Evolutionary conservation across 2,888 invertebrate species (phyloP), one percentile per base, ranked within the genome.

Genomic region (Troilus luridus): DNA sequence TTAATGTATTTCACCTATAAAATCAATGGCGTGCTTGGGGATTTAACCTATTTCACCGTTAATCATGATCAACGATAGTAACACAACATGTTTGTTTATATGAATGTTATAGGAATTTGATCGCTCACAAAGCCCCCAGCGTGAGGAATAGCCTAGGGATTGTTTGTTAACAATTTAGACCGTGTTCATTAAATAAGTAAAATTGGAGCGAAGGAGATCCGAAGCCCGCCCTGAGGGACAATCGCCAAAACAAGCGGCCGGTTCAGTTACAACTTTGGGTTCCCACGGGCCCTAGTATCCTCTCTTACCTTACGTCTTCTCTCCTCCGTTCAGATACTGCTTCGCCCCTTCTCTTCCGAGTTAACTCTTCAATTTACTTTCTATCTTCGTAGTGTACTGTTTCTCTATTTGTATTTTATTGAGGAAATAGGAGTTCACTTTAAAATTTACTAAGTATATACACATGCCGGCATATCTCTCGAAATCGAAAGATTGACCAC

Each of bases 131-230:
- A 41, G 9, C 27, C 6, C 24, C 14, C 19, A 14, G 72, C 14
- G 0, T 27, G 72, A 77, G 0, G 72, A 77, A 77, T 77, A 77
- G 72, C 72, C 41, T 41, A 19, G 27, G 41, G 72, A 77, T 77
- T 77, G 72, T 72, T 72, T 72, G 72, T 77, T 77, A 77, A 77
- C 72, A 77, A 27, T 77, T 77, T 77, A 41, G 72, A 1, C 72
- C 41, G 72, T 1, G 72, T 77, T 77, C 27, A 77, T 77, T 27
- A 77, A 27, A 77, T 77, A 77, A 77, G 72, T 77, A 77, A 77
- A 77, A 77, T 77, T 77, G 19, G 27, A 77, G 27, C 41, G 27
- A 17, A 77, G 72, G 17, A 77, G 72, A 77, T 41, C 41, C 72
- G 14, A 7, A 41, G 27, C 5, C 19, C 41, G 72, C 72, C 72